Conservation (phyloP, 2,888 invertebrate species). For the Sminthurides aquaticus region DNA sequence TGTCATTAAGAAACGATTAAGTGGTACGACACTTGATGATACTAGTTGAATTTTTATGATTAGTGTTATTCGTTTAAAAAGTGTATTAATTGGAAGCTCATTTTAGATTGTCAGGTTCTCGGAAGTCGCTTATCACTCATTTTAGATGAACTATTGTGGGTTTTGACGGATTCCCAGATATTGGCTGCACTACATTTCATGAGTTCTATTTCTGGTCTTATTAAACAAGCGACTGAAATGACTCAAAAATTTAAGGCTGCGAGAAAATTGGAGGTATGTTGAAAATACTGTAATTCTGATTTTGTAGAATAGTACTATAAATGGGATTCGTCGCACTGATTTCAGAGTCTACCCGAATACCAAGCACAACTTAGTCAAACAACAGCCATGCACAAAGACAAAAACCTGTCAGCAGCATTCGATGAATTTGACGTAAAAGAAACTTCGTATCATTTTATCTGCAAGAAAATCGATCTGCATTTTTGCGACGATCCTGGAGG, state of each 20-base stretch:
- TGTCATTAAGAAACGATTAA: constrained; percentile 85
- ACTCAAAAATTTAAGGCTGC: constrained; percentile 76
- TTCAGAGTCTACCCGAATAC: constrained; percentile 58
- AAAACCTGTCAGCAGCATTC: constrained; percentile 29
- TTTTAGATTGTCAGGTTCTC: constrained; percentile 81
- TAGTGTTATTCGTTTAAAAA: not conserved
- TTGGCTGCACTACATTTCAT: constrained; percentile 87
- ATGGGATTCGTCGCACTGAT: constrained; percentile 1
- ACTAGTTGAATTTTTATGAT: not conserved
- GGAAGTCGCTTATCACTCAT: constrained; percentile 85
- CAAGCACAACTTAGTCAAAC: constrained; percentile 61
- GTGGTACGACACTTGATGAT: constrained; percentile 56
- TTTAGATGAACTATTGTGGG: constrained; percentile 48
- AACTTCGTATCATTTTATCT: constrained; percentile 93
- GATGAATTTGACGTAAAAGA: constrained; percentile 71
- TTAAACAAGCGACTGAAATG: constrained; percentile 69
- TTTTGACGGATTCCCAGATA: constrained; percentile 60
- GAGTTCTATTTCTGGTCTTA: constrained; percentile 72
- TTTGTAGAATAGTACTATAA: not conserved
- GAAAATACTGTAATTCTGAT: not conserved
- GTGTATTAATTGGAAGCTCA: no score
- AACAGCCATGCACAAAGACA: constrained; percentile 29
- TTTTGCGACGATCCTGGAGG: constrained; percentile 90
- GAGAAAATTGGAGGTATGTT: constrained; percentile 65
- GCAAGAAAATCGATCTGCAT: constrained; percentile 88